Conservation (phyloP, 2,797 vertebrate species). For the Lacerta viridis region DNA sequence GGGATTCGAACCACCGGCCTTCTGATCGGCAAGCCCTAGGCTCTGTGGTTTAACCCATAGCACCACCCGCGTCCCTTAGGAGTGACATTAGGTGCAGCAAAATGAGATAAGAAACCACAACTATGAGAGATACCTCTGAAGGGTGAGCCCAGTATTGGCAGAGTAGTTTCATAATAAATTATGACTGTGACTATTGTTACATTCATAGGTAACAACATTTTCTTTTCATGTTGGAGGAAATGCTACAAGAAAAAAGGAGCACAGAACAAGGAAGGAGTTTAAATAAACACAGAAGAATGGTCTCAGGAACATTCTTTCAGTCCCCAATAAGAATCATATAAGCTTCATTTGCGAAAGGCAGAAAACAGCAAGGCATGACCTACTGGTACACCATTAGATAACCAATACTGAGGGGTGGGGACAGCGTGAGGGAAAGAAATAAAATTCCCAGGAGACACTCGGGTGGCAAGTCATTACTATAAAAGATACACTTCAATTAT, state of each 20-base stretch:
- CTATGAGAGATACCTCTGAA: not conserved
- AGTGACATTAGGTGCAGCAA: no score
- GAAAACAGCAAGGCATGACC: slow-evolving; percentile 1
- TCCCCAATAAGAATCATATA: not conserved
- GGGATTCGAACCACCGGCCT: no score
- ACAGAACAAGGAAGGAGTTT: slow-evolving; percentile 11
- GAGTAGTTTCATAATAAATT: not conserved
- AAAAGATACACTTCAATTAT: slow-evolving; percentile 47
- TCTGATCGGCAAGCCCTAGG: no score
- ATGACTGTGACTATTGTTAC: not conserved
- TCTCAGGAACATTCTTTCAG: not conserved
- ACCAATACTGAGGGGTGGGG: not conserved
- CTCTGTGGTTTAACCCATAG: no score
- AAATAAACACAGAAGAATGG: slow-evolving; percentile 10
- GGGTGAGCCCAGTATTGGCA: not conserved
- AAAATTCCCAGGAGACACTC: slow-evolving; percentile 37
- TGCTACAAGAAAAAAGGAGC: not conserved
- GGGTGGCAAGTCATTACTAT: slow-evolving; percentile 47
- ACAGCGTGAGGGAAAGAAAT: slow-evolving; percentile 16
- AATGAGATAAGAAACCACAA: not conserved
- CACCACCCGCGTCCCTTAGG: no score
- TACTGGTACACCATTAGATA: slow-evolving; percentile 20
- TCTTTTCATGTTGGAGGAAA: slow-evolving; percentile 13
- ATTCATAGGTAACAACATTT: not conserved
- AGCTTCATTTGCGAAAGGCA: not conserved